A percentile compares a stretch with the other conserved stretches of the same genome.
Conservation (phyloP, 2,888 invertebrate species). For the Pristionchus maxplancki region DNA sequence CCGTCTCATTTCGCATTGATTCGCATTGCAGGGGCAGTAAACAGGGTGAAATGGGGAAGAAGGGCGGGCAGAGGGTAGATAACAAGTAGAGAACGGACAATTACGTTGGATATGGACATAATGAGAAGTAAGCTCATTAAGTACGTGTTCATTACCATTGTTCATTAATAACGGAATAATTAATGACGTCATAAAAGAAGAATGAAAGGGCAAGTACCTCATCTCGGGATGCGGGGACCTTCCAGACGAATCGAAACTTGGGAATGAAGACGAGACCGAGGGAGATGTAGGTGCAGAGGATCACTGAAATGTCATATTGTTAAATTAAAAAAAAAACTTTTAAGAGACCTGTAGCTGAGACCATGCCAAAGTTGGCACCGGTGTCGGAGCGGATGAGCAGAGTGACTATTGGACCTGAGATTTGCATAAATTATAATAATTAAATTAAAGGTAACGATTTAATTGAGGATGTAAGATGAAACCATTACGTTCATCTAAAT, state of each 20-base stretch:
- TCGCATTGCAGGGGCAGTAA: background rate
- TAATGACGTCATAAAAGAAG: background rate
- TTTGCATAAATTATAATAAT: background rate
- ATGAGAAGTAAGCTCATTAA: background rate
- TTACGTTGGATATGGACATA: background rate
- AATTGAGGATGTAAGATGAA: background rate
- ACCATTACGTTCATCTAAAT: background rate
- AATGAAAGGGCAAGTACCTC: constrained; percentile 56
- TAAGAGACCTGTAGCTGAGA: constrained; percentile 84
- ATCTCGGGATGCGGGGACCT: constrained; percentile 61
- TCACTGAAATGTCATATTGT: constrained; percentile 82
- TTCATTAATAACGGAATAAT: background rate
- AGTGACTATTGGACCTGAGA: constrained; percentile 89
- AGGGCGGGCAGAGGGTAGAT: background rate
- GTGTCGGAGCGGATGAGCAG: constrained; percentile 97
- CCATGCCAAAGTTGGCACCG: constrained; percentile 97
- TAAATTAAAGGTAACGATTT: background rate
- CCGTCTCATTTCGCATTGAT: background rate
- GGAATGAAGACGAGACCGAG: constrained; percentile 99
- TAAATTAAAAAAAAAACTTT: background rate
- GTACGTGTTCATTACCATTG: background rate
- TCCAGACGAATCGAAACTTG: constrained; percentile 88
- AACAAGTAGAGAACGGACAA: background rate
- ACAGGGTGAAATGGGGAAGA: background rate
- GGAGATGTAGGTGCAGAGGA: constrained; percentile 97